These are phyloP conservation scores for Pogonocichla stellata DNA, from an alignment of 2,113 vertebrate genomes.

Conservation along the genomic window DNA sequence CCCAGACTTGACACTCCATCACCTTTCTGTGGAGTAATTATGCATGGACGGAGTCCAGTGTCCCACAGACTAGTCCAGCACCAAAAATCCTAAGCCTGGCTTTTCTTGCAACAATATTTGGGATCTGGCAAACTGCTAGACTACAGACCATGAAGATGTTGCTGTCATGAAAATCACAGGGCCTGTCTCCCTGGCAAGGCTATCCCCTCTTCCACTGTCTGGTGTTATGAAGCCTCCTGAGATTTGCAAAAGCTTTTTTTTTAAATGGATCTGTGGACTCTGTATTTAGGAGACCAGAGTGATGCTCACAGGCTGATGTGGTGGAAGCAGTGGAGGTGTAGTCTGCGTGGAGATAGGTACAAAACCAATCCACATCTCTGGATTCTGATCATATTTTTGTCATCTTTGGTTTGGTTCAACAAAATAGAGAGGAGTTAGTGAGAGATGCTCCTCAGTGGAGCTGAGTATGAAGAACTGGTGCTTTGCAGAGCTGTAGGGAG, in stretches of 20 bases:
- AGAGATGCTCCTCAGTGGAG: not conserved
- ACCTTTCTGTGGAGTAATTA: not conserved
- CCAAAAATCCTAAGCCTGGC: not conserved
- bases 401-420: not conserved
- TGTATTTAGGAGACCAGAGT: not conserved
- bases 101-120: not conserved
- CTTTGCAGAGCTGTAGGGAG: not conserved
- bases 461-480: not conserved
- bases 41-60: not conserved
- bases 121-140: not conserved
- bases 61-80: not conserved
- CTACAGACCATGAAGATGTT: not conserved
- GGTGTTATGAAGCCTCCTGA: not conserved
- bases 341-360: not conserved
- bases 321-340: not conserved
- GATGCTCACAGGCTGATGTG: not conserved
- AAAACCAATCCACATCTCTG: not conserved
- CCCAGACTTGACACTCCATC: not conserved
- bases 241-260: not conserved
- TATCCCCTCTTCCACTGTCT: not conserved
- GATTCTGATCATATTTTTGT: not conserved
- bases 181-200: not conserved
- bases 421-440: not conserved
- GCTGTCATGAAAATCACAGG: not conserved
- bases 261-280: not conserved